Evolutionary conservation across 2,113 vertebrate species (phyloP).

Genomic region (Zosterops hypoxanthus): DNA sequence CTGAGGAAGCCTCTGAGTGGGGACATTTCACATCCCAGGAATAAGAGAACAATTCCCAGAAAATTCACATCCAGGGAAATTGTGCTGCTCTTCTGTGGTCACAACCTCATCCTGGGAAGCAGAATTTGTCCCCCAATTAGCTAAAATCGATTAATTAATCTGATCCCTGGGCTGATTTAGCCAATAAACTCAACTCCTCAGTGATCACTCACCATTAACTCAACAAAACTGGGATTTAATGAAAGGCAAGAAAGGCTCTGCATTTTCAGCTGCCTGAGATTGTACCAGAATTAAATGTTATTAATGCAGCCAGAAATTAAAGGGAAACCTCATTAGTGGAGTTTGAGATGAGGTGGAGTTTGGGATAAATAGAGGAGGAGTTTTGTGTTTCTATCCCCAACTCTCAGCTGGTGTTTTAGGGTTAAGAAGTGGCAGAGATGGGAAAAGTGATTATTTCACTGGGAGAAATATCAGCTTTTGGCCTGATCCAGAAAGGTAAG

Average conservation of each 20-base stretch:
- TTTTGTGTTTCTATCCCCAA: fast-evolving
- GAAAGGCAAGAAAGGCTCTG: neutral
- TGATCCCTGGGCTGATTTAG: neutral
- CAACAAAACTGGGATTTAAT: neutral
- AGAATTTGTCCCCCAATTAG: neutral
- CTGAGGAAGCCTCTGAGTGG: neutral
- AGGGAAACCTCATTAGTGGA: neutral
- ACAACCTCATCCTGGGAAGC: neutral
- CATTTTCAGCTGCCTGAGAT: neutral
- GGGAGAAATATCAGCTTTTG: neutral
- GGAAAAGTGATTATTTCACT: neutral
- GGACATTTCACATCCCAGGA: neutral
- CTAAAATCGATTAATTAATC: neutral
- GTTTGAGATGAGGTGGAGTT: neutral
- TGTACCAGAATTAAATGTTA: neutral
- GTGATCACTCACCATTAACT: neutral
- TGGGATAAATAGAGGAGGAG: neutral
- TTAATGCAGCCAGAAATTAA: neutral
- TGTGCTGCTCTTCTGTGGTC: neutral
- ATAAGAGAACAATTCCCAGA: neutral
- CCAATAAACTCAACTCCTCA: neutral
- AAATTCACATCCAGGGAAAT: neutral
- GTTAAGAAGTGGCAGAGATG: neutral
- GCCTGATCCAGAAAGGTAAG: neutral
- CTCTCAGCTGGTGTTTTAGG: neutral